Evolutionary conservation across 2,113 vertebrate genomes (phyloP).

Genomic region (Nycticorax nycticorax): DNA sequence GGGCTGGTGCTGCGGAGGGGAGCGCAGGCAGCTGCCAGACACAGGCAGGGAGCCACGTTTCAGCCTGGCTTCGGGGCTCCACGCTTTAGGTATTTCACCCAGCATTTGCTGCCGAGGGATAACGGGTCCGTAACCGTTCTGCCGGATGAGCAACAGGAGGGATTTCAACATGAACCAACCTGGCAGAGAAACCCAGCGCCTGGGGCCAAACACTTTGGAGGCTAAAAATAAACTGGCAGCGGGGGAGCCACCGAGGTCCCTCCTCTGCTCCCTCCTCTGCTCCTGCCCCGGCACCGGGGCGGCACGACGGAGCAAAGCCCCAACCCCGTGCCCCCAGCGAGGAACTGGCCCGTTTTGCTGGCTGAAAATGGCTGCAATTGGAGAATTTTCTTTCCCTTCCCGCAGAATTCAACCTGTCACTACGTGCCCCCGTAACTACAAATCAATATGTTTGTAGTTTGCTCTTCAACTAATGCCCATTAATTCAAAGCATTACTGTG

Average conservation of each 20-base stretch:
- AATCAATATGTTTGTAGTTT: constrained; percentile 44
- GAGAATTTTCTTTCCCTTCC: not conserved
- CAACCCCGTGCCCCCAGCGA: not conserved
- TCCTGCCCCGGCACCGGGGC: not conserved
- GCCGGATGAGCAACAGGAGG: not conserved
- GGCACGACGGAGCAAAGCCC: not conserved
- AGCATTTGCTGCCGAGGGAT: fast-evolving
- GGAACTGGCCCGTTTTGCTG: not conserved
- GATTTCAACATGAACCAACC: not conserved
- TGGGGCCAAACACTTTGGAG: not conserved
- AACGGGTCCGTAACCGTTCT: fast-evolving
- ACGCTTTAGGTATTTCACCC: not conserved
- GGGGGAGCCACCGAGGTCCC: not conserved
- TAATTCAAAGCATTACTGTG: constrained; percentile 31
- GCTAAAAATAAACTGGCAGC: not conserved
- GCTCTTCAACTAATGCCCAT: constrained; percentile 53
- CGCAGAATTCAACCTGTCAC: not conserved
- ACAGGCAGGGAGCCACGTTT: not conserved
- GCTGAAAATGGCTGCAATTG: not conserved
- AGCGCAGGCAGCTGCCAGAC: not conserved
- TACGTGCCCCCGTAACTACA: not conserved
- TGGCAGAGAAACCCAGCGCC: constrained; percentile 13
- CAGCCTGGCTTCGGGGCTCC: not conserved
- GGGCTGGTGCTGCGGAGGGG: not conserved
- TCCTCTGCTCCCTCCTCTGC: not conserved